A percentile compares a stretch with the other conserved stretches of the same genome.
phyloP scores from a whole-genome alignment of 2,888 invertebrate genomes.

The Pterostichus niger region DNA sequence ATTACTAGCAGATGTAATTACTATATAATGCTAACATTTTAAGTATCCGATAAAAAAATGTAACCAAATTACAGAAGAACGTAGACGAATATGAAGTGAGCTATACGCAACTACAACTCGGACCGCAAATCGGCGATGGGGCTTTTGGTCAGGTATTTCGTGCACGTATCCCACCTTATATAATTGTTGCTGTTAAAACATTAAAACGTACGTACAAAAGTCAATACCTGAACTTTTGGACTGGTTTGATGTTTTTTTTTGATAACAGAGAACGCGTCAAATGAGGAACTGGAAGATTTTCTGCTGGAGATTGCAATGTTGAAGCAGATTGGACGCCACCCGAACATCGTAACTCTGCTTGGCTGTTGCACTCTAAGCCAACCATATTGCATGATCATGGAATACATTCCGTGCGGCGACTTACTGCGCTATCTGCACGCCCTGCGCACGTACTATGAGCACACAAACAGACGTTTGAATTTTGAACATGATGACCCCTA shows the following conservation, averaged over 20 bases:
- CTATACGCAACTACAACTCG: conserved; percentile 78
- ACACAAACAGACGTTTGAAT: not conserved
- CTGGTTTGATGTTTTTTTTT: no score
- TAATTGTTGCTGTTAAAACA: conserved; percentile 87
- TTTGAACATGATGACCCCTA: no score
- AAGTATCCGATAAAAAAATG: not conserved
- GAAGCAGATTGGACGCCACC: conserved; percentile 87
- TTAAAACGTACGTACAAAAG: conserved; percentile 80
- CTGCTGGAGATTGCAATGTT: conserved; percentile 88
- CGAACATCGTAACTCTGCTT: conserved; percentile 86
- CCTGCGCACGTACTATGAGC: conserved; percentile 75
- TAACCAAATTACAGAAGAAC: conserved; percentile 68
- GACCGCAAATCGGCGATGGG: conserved; percentile 84
- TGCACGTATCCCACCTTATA: conserved; percentile 80
- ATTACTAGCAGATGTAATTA: not conserved
- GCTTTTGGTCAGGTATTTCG: conserved; percentile 88
- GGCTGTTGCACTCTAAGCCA: conserved; percentile 86
- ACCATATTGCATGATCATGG: conserved; percentile 87
- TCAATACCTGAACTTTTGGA: no score
- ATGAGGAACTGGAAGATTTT: conserved; percentile 84
- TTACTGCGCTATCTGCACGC: conserved; percentile 82
- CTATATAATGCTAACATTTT: no score
- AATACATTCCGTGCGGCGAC: conserved; percentile 89
- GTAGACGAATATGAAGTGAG: conserved; percentile 79
- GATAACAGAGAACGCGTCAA: conserved; percentile 78